Base-by-base conservation (phyloP, 2,888 invertebrate genomes). In the Drosophila parthenogenetica region DNA sequence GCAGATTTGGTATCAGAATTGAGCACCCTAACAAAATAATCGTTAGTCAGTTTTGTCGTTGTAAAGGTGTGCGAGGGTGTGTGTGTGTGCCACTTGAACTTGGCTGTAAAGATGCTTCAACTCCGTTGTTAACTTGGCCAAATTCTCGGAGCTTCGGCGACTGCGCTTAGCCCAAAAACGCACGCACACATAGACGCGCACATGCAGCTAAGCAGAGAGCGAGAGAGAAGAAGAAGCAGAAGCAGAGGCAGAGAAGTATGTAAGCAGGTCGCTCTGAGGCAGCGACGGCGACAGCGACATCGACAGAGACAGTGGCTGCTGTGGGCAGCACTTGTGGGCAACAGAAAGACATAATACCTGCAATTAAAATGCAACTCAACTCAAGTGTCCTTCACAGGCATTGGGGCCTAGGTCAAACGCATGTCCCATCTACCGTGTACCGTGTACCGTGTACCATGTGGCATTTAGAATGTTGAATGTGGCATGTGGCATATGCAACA, bases 1-100 rank as follows among this genome's bases (percentile, higher is more conserved):
- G 91, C 92, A 91, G 91, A 91, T 91, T 91, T 91, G 91, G 92
- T 90, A 91, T 90, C 89, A 89, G 92, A 91, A 91, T 91, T 62
- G 79, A 85, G 67, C 89, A 90, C 91, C 92, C 91, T 86, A 77
- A 79, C 69, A 68, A 55, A 62, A 53, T 13, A 54, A 8, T 10
- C 46, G 57, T 14, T 40, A 55, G 46, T 39, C 19, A 39, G 8
- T 13, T 29, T 14, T n/a, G 58, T 25, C 32, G 53, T 17, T 54
- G 7, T 22, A 2, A 40, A 40, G 13, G 48, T 11, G 19, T 22
- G 19, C 17, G 57, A 29, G 63, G 49, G 58, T 35, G 43, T 48
- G 51, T 62, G 73, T 55, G 29, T 29, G 29, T 29, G 29, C 29
- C 29, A 29, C 29, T 29, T 29, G 29, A 29, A 29, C 29, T 29